Base-by-base conservation (phyloP, 1,140 invertebrate species). In the Eriocheir sinensis region DNA sequence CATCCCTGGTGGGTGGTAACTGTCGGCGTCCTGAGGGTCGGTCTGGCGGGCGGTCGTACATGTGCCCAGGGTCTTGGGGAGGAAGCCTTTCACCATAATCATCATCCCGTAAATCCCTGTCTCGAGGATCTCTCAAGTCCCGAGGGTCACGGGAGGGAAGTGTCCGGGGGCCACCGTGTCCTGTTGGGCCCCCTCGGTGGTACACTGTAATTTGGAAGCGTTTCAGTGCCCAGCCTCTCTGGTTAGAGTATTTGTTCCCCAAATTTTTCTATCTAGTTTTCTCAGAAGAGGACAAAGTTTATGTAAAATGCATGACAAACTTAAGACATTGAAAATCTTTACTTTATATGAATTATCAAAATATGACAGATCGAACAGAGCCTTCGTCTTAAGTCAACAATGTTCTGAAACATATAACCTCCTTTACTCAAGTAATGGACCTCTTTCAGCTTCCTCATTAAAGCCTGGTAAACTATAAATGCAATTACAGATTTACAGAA, bases 1-100 rank as follows among this genome's bases (percentile, higher is more conserved):
- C 96, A 95, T 96, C 95, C 79, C 95, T 92, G 6, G 95, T 95
- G 34, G 93, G 95, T 32, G 95, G 95, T 34, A 95, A 86, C 93
- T 95, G 95, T 41, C 94, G 89, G 53, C 94, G 91, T 12, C 79
- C 88, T 21, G 83, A 15, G 72, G 95, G 92, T 91, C 95, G 92
- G n/a, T 94, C 93, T 48, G 89, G 92, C 85, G 90, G 81, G 81
- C 93, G 91, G 40, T 95, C 93, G 27, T 95, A 91, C 92, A 95
- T 93, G 36, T 80, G 93, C 21, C 89, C 60, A 89, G 89, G 90
- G 41, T 95, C 93, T 86, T 95, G 89, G 79, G 86, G 93, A 94
- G 93, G 95, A 94, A 95, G 92, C 94, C 93, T 92, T 95, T 93
- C 95, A 79, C 90, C 95, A 92, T 95, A 95, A 93, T 94, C 96